These are phyloP conservation scores for Tokudaia muenninki DNA, from an alignment of 2,797 vertebrate species.

Conservation along the genomic window DNA sequence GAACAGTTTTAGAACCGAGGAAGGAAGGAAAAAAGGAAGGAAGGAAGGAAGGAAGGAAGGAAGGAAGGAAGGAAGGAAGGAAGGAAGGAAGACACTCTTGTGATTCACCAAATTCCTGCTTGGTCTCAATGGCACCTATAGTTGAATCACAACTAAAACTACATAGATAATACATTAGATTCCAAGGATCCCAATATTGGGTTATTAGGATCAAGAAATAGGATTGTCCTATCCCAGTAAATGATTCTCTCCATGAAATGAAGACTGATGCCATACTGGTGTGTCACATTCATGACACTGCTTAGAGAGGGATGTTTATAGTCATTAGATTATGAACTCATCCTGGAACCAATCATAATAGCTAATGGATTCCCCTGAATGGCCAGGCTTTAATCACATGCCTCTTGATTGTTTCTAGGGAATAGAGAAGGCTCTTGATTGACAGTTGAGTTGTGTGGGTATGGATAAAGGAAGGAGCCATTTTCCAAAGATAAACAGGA, in stretches of 20 bases:
- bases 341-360: neutral
- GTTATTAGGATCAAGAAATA: neutral
- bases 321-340: neutral
- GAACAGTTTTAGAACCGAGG: conserved; percentile 37
- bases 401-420: neutral
- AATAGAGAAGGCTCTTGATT: neutral
- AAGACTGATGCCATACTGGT: neutral
- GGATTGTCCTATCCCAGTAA: neutral
- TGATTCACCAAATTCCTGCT: neutral
- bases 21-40: neutral
- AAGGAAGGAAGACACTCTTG: neutral
- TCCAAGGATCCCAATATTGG: neutral
- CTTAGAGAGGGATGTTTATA: neutral
- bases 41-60: neutral
- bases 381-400: neutral
- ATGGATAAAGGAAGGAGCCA: neutral
- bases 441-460: neutral
- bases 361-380: neutral
- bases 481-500: neutral
- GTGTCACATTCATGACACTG: neutral
- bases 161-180: neutral
- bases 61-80: neutral
- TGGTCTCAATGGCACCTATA: neutral
- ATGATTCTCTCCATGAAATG: neutral
- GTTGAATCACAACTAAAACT: neutral